phyloP scores from a whole-genome alignment of 2,113 vertebrate genomes.

The Rhinoptilus africanus region DNA sequence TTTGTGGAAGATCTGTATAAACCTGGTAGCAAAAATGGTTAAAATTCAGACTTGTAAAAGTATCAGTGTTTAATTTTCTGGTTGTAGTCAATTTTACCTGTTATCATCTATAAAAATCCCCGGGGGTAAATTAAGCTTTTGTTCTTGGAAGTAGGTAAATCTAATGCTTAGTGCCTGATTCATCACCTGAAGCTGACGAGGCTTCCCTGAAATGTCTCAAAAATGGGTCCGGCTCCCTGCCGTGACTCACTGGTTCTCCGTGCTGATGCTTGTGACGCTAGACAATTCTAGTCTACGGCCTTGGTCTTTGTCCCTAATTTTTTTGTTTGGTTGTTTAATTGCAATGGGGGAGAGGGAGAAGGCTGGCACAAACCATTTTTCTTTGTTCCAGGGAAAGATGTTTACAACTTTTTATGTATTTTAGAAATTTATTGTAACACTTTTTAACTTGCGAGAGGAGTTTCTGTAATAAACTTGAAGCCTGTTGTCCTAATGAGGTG shows the following conservation, averaged over 20 bases:
- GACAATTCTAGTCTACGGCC: neutral
- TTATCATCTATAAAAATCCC: neutral
- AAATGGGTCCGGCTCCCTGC: neutral
- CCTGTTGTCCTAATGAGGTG: neutral
- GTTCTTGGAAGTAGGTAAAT: neutral
- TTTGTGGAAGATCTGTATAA: neutral
- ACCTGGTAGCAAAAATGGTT: neutral
- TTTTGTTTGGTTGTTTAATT: neutral
- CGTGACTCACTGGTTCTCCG: neutral
- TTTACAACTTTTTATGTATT: conserved; percentile 50
- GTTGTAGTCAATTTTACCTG: neutral
- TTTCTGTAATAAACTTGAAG: neutral
- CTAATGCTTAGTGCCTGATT: neutral
- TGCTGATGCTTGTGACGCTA: neutral
- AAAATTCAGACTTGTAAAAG: neutral
- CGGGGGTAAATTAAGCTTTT: neutral
- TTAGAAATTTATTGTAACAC: neutral
- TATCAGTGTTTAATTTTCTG: neutral
- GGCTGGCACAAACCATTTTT: neutral
- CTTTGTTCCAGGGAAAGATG: neutral
- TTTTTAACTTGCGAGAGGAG: neutral
- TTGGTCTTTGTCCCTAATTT: neutral
- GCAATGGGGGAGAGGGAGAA: neutral
- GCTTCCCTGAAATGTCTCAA: neutral
- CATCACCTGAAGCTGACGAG: neutral